These are phyloP conservation scores for Phrynosoma platyrhinos DNA, from an alignment of 2,113 vertebrate genomes.

Conservation along the genomic window DNA sequence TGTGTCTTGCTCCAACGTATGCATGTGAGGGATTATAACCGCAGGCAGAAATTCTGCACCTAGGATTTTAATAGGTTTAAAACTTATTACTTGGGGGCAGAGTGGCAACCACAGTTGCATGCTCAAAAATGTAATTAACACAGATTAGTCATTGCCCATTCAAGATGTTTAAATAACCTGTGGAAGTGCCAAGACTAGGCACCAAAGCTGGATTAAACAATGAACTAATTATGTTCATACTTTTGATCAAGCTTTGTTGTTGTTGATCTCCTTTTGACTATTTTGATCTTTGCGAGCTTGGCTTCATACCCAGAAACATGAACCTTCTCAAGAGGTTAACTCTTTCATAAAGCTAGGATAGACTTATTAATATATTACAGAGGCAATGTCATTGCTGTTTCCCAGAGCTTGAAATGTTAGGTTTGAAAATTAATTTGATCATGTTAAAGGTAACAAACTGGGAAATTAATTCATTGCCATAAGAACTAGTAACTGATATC, in stretches of 20 bases:
- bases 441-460: too few relatives aligned
- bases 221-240: conserved; percentile 8
- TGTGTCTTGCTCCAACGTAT: background rate
- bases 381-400: background rate
- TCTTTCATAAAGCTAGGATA: background rate
- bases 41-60: background rate
- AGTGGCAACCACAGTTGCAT: conserved; percentile 12
- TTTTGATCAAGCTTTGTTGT: conserved; percentile 1
- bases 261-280: conserved; percentile 1
- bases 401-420: background rate
- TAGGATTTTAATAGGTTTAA: background rate
- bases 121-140: conserved; percentile 31
- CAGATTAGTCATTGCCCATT: conserved; percentile 19
- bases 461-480: background rate
- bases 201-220: conserved; percentile 20
- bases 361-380: background rate
- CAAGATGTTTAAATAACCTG: conserved; percentile 5
- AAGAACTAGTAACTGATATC: background rate
- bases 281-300: conserved; percentile 15
- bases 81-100: background rate
- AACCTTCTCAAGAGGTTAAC: background rate
- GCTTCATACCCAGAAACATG: background rate
- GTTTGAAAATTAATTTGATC: too few relatives aligned
- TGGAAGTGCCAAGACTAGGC: background rate
- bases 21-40: background rate